Evolutionary conservation across 2,888 invertebrate species (phyloP), one percentile per base, ranked within the genome.

Genomic region (Adelphocoris suturalis): DNA sequence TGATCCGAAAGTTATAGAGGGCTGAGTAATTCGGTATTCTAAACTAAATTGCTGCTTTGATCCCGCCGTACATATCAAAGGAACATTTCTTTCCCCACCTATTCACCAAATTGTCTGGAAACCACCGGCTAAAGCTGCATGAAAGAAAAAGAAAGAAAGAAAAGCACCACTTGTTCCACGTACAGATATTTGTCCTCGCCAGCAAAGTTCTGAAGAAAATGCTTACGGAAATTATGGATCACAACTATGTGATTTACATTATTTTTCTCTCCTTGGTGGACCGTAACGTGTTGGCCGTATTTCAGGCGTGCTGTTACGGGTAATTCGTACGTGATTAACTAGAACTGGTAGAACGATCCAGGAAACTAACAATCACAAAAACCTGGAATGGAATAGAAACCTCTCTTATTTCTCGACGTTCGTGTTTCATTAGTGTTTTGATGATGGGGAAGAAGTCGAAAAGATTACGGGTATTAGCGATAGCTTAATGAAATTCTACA

Each of bases 161-260:
- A n/a, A n/a, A n/a, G n/a, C n/a, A 68, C 68, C 68, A 23, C 68
- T 68, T 68, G 68, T 23, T 68, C 68, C 68, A 23, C 68, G 14
- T 19, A 68, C 68, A 68, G 68, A 68, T 68, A 23, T 68, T 68
- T 68, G 68, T 68, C 68, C 68, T 68, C 23, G 68, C 37, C 68
- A 19, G 61, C n/a, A 1, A 61, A 9, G 19, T 61, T 61, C 19
- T 19, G 61, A 19, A 3, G 68, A 23, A 23, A 23, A 23, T 23
- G 27, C 23, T 27, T 68, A 23, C 68, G 23, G 68, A 68, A 68
- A 68, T 68, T 68, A 68, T 11, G 13, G 68, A 68, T 68, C 68
- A 23, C 23, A 12, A 23, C 27, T 68, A 23, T 68, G 68, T 68
- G 68, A 68, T 68, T 68, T 68, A 23, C 68, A 57, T 57, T n/a